Conservation (phyloP, 2,797 vertebrate genomes). For the Erpetoichthys calabaricus region DNA sequence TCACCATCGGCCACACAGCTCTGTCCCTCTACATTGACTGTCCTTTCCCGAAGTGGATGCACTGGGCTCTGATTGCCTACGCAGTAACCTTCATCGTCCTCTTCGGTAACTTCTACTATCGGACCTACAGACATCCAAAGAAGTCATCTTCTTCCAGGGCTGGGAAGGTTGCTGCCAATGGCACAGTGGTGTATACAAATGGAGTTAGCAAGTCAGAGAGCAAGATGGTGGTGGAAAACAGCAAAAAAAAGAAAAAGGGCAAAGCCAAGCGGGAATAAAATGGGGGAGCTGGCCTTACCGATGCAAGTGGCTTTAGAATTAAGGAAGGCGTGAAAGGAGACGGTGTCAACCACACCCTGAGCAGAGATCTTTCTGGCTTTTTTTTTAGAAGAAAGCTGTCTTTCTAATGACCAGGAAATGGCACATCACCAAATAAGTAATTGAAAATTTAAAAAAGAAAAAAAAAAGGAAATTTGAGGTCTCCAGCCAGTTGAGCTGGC, state of each 20-base stretch:
- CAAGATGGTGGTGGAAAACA: conserved; percentile 59
- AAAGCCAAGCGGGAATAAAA: conserved; percentile 88
- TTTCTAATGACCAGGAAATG: no score
- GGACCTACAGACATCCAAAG: conserved; percentile 86
- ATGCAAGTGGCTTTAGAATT: conserved; percentile 22
- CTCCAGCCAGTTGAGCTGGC: no score
- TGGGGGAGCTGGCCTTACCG: conserved; percentile 41
- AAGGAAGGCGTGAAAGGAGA: conserved; percentile 30
- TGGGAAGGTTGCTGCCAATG: conserved; percentile 63
- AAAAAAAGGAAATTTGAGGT: no score
- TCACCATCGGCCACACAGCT: conserved; percentile 93
- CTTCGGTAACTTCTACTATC: conserved; percentile 96
- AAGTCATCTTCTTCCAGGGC: conserved; percentile 51
- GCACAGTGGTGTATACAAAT: conserved; percentile 53
- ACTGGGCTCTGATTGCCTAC: conserved; percentile 93
- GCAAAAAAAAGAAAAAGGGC: conserved; percentile 82
- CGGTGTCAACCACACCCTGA: conserved; percentile 1
- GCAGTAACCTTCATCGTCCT: conserved; percentile 90
- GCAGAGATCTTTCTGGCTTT: not conserved
- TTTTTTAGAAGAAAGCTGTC: no score
- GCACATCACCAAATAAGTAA: no score
- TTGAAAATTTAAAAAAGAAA: no score
- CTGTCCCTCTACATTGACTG: conserved; percentile 93
- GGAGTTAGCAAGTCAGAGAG: conserved; percentile 72
- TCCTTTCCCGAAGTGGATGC: conserved; percentile 98